Conservation (phyloP, 1,140 invertebrate genomes). For the Brachionus koreanus region DNA sequence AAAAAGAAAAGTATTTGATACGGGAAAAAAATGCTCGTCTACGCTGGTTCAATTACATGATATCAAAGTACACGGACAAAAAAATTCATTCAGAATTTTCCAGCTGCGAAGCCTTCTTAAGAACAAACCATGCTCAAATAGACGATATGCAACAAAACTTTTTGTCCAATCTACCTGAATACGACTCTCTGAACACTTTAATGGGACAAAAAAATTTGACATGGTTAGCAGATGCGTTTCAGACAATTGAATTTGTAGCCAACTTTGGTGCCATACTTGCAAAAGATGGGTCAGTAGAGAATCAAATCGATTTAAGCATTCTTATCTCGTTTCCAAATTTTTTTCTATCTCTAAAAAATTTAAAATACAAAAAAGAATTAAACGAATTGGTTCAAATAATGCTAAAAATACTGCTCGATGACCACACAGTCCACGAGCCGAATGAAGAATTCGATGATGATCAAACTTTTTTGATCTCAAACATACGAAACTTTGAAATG, state of each 20-base stretch:
- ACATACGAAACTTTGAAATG: not conserved
- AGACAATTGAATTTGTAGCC: conserved; percentile 8
- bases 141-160: conserved; percentile 42
- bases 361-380: conserved; percentile 20
- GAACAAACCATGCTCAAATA: not conserved
- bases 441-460: not conserved
- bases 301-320: not conserved
- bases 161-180: not conserved
- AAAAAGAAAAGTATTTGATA: conserved; percentile 28
- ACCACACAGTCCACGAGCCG: not conserved
- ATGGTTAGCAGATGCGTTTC: conserved; percentile 23
- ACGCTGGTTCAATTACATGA: conserved; percentile 20
- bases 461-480: not conserved
- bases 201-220: not conserved
- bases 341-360: not conserved
- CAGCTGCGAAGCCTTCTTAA: not conserved
- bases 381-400: not conserved
- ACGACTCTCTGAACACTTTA: not conserved
- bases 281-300: not conserved
- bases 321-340: not conserved
- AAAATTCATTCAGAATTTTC: not conserved
- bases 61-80: not conserved
- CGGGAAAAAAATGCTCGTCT: conserved; percentile 24
- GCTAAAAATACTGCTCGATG: not conserved
- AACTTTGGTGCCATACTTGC: not conserved